Conservation (phyloP, 1,140 invertebrate species). For the Trichogramma pretiosum region DNA sequence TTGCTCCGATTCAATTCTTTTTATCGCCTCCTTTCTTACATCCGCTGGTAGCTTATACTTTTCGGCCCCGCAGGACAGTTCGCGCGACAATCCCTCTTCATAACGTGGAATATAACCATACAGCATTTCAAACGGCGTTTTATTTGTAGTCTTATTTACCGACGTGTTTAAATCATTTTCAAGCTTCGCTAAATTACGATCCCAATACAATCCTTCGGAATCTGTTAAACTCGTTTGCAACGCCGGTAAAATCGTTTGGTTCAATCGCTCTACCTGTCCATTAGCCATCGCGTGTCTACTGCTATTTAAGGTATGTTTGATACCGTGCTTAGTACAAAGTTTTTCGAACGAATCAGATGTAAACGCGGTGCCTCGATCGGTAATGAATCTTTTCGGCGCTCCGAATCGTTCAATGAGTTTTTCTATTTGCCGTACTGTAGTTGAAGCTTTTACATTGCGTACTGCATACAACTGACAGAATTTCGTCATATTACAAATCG, state of each 20-base stretch:
- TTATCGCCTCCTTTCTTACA: not conserved
- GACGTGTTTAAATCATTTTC: conserved; percentile 1
- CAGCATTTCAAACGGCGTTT: not conserved
- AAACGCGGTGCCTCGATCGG: not conserved
- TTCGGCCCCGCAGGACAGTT: not conserved
- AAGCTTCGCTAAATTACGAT: not conserved
- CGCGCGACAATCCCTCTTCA: not conserved
- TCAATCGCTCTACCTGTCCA: not conserved
- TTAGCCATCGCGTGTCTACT: not conserved
- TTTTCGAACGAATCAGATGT: not conserved
- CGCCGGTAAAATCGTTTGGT: not conserved
- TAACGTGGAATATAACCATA: conserved; percentile 8
- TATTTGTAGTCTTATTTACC: not conserved
- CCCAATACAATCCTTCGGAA: not conserved
- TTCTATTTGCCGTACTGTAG: conserved; percentile 1
- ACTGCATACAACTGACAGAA: conserved; percentile 6
- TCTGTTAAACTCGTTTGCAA: not conserved
- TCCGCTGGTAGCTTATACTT: not conserved
- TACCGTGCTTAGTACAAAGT: not conserved
- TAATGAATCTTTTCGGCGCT: not conserved
- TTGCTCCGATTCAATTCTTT: not conserved
- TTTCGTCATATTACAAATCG: conserved; percentile 14
- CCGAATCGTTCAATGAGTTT: conserved; percentile 5
- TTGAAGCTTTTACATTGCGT: not conserved
- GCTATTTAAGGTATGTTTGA: conserved; percentile 1